phyloP scores from a whole-genome alignment of 2,888 invertebrate genomes.

The Iphiclides podalirius region DNA sequence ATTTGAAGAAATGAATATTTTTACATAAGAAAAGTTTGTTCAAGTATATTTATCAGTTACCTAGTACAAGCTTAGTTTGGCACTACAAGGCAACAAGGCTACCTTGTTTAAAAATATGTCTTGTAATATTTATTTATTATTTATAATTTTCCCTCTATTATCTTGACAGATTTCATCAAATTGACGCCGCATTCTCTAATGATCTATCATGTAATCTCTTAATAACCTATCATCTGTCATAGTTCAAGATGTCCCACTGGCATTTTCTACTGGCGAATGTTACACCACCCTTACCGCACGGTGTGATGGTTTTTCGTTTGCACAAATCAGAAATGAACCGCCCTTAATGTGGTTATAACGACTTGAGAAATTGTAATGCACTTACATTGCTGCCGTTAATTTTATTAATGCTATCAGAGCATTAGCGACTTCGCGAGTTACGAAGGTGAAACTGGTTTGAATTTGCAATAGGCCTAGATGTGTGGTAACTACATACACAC shows the following conservation, averaged over 20 bases:
- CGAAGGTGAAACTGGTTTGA: not conserved
- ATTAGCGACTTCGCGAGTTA: not conserved
- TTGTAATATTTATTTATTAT: too few species aligned
- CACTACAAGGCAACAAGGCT: too few species aligned
- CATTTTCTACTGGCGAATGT: not conserved
- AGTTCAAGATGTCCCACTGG: not conserved
- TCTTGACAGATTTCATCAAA: too few species aligned
- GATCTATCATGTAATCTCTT: too few species aligned
- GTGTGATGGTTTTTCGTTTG: not conserved
- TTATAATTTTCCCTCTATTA: too few species aligned
- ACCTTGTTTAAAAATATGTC: too few species aligned
- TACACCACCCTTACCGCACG: not conserved
- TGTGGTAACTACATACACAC: too few species aligned
- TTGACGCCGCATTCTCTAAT: too few species aligned
- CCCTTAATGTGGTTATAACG: conserved; percentile 5
- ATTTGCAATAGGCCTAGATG: not conserved
- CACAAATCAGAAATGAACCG: not conserved
- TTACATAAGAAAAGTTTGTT: too few species aligned
- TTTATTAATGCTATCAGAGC: not conserved
- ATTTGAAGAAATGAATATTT: too few species aligned
- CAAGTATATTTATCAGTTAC: too few species aligned
- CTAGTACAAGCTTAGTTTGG: too few species aligned
- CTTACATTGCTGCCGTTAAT: not conserved
- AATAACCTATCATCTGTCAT: not conserved
- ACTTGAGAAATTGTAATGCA: not conserved